phyloP scores from a whole-genome alignment of 2,888 invertebrate species.

The Acrobasis suavella region DNA sequence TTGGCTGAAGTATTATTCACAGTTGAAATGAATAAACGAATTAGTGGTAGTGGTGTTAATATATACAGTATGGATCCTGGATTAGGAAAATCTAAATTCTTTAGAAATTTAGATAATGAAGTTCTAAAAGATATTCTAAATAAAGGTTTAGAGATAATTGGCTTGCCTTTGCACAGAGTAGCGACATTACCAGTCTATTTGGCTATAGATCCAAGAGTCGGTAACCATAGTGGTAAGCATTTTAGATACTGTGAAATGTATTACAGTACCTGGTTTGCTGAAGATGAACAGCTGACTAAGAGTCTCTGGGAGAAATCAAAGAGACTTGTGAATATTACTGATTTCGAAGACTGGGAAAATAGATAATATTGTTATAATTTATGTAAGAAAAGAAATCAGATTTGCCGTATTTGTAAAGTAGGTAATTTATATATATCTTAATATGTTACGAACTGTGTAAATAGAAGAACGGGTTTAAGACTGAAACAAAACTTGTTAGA shows the following conservation, averaged over 20 bases:
- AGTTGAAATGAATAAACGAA: constrained; percentile 77
- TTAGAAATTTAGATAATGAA: constrained; percentile 75
- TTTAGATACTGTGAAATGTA: constrained; percentile 61
- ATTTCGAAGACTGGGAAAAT: constrained; percentile 60
- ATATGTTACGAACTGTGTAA: no score
- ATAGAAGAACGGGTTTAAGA: no score
- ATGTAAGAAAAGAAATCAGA: no score
- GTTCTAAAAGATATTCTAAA: constrained; percentile 43
- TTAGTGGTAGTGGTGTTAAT: constrained; percentile 81
- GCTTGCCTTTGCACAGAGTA: constrained; percentile 48
- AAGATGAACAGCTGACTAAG: constrained; percentile 47
- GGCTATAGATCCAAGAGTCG: constrained; percentile 52
- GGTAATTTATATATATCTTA: no score
- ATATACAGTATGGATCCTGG: constrained; percentile 93
- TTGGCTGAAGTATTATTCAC: constrained; percentile 56
- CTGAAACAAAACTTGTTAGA: no score
- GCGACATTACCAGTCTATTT: constrained; percentile 62
- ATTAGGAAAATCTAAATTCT: constrained; percentile 89
- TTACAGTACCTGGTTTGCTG: constrained; percentile 68
- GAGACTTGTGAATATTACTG: constrained; percentile 48
- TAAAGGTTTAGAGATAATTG: constrained; percentile 44
- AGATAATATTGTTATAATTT: no score
- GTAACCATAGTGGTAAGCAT: constrained; percentile 56
- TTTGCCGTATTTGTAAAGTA: not conserved
- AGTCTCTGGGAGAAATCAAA: constrained; percentile 59